Evolutionary conservation across 2,113 vertebrate species (phyloP).

Genomic region (Syngnathus floridae): DNA sequence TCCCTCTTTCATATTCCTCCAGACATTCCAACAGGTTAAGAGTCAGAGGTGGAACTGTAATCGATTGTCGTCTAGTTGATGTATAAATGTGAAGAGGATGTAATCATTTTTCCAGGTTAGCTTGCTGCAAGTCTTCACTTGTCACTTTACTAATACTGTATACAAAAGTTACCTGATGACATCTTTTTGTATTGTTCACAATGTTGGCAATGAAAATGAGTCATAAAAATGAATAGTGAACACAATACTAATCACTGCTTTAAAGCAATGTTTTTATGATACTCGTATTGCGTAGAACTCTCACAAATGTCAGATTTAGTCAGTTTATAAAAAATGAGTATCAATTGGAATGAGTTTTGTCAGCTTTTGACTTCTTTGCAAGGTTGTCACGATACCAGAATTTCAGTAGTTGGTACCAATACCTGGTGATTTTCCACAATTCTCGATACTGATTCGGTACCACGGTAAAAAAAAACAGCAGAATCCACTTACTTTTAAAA

Average conservation of each 20-base stretch:
- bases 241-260: neutral
- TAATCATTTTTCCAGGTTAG: neutral
- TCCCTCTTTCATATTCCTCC: neutral
- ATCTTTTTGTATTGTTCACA: neutral
- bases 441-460: too few species aligned
- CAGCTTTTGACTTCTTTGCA: neutral
- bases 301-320: neutral
- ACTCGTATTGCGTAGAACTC: neutral
- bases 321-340: neutral
- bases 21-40: constrained; percentile 8
- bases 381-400: too few species aligned
- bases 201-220: neutral
- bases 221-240: neutral
- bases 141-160: constrained; percentile 5
- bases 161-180: neutral
- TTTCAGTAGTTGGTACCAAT: too few species aligned
- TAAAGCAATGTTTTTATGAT: neutral
- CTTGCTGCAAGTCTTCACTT: constrained; percentile 4
- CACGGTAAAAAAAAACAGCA: too few species aligned
- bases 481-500: too few species aligned
- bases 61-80: neutral
- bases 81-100: neutral
- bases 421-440: too few species aligned
- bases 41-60: neutral
- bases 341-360: neutral